Conservation (phyloP, 2,113 vertebrate genomes). For the Carassius carassius region DNA sequence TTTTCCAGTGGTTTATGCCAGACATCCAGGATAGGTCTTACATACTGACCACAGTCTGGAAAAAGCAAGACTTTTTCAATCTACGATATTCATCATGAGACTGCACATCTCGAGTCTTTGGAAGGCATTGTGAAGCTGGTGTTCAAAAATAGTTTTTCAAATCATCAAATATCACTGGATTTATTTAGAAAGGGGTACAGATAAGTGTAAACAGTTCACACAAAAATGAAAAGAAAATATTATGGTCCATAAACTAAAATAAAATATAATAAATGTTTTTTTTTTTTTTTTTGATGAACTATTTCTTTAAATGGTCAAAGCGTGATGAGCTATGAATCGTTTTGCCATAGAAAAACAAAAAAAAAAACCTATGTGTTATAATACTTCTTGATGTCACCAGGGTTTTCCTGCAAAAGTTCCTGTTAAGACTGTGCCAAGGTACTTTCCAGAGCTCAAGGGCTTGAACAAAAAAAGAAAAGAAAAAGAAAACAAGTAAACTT, state of each 20-base stretch:
- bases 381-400: constrained; percentile 15
- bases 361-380: constrained; percentile 6
- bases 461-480: constrained; percentile 31
- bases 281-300: not conserved
- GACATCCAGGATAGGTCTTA: not conserved
- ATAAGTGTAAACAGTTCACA: not conserved
- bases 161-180: not conserved
- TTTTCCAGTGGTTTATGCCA: not conserved
- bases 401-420: constrained; percentile 42
- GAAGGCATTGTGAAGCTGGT: not conserved
- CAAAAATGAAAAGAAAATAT: not conserved
- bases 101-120: not conserved
- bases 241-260: not conserved
- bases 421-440: constrained; percentile 45
- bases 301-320: not conserved
- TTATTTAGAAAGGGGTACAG: not conserved
- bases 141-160: not conserved
- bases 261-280: too few species aligned
- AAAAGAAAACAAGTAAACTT: constrained; percentile 14
- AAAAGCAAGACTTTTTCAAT: not conserved
- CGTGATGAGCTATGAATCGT: not conserved
- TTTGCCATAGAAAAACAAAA: not conserved
- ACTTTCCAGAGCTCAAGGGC: constrained; percentile 44
- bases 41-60: not conserved
- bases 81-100: not conserved